A percentile compares a stretch with the other conserved stretches of the same genome.
Evolutionary conservation across 1,140 invertebrate genomes (phyloP).

Genomic region (Pogonognathellus flavescens): DNA sequence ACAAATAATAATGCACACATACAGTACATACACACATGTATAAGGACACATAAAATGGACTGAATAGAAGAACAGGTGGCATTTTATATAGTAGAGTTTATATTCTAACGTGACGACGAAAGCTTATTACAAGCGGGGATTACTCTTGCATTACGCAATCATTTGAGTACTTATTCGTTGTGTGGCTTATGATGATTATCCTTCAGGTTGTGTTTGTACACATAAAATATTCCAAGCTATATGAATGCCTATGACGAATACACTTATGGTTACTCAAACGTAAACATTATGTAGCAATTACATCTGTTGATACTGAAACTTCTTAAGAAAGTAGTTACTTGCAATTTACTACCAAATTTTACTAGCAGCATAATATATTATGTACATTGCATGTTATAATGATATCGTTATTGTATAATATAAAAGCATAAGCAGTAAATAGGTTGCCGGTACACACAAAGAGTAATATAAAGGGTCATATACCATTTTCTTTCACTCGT

Average conservation of each 20-base stretch:
- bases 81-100: neutral
- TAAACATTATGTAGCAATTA: too few relatives aligned
- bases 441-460: too few relatives aligned
- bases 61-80: slow-evolving; percentile 13
- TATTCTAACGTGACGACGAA: neutral
- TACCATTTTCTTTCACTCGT: too few relatives aligned
- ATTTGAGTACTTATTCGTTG: neutral
- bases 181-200: neutral
- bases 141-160: slow-evolving; percentile 8
- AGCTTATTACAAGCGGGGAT: neutral
- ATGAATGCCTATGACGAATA: neutral
- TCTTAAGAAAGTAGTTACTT: too few relatives aligned
- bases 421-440: too few relatives aligned
- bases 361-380: neutral
- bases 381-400: too few relatives aligned
- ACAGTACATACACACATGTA: too few relatives aligned
- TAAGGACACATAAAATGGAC: neutral
- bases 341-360: slow-evolving; percentile 1
- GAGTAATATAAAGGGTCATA: too few relatives aligned
- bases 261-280: too few relatives aligned
- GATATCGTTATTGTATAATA: too few relatives aligned
- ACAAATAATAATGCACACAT: neutral
- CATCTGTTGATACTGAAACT: too few relatives aligned
- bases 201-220: neutral
- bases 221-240: too few relatives aligned